These are phyloP conservation scores for Plutella xylostella DNA, from an alignment of 2,888 invertebrate species.

Conservation along the genomic window DNA sequence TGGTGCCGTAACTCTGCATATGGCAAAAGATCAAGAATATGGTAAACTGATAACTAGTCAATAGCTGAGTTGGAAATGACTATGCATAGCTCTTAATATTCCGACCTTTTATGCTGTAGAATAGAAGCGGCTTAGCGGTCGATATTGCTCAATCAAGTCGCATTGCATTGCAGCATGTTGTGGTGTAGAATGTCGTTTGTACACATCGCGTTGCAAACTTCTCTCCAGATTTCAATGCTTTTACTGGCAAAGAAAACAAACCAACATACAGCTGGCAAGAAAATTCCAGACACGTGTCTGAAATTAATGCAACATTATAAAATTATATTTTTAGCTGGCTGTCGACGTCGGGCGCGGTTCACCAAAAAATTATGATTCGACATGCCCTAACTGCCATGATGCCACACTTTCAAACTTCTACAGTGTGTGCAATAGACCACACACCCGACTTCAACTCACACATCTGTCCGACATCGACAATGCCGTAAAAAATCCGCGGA, in stretches of 20 bases:
- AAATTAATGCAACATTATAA: slow-evolving; percentile 1
- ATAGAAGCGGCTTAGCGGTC: background rate
- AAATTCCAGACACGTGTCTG: slow-evolving; percentile 1
- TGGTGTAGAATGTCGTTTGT: too few species aligned
- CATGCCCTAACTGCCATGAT: slow-evolving; percentile 18
- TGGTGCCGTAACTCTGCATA: background rate
- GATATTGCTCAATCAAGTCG: background rate
- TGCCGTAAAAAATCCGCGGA: slow-evolving; percentile 40
- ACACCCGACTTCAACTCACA: slow-evolving; percentile 22
- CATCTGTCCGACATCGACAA: slow-evolving; percentile 24
- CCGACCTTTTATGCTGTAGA: background rate
- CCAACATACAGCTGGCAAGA: background rate
- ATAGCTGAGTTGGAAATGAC: background rate
- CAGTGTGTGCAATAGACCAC: slow-evolving; percentile 30
- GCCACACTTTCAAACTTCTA: background rate
- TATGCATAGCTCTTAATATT: background rate
- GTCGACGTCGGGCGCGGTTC: slow-evolving; percentile 22
- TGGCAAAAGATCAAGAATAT: background rate
- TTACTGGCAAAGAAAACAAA: background rate
- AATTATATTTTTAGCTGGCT: slow-evolving; percentile 9
- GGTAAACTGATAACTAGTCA: background rate
- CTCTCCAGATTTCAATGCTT: background rate
- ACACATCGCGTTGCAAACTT: background rate
- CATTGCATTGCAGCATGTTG: too few species aligned
- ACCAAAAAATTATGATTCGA: slow-evolving; percentile 28